These are phyloP conservation scores for Avahi laniger DNA, from an alignment of 2,797 vertebrate species.

Conservation along the genomic window DNA sequence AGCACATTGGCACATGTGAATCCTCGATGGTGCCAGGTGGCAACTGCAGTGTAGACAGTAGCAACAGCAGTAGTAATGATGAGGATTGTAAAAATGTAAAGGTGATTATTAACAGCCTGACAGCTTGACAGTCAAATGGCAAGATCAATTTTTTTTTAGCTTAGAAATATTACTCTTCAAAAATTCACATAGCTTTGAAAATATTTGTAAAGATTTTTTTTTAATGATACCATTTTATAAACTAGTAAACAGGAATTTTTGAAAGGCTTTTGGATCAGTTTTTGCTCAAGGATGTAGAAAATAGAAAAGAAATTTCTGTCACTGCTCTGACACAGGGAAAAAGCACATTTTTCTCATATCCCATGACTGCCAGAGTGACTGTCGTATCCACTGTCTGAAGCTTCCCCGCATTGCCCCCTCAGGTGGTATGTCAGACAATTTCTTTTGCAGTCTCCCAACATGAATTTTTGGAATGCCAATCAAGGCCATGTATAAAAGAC, in stretches of 20 bases:
- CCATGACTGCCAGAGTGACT: conserved; percentile 17
- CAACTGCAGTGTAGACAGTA: neutral
- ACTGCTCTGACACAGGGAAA: neutral
- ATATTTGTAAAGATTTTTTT: neutral
- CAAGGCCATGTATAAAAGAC: conserved; percentile 24
- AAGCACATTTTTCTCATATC: conserved; percentile 12
- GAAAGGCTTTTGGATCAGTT: neutral
- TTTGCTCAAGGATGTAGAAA: conserved; percentile 21
- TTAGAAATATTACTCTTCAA: neutral
- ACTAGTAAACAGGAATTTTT: neutral
- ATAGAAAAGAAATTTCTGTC: conserved; percentile 2
- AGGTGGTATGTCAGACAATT: conserved; percentile 38
- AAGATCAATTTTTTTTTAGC: neutral
- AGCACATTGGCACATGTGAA: neutral
- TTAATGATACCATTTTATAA: neutral
- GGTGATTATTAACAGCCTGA: neutral
- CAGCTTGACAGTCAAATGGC: neutral
- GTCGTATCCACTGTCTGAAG: conserved; percentile 30
- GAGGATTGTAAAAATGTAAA: neutral
- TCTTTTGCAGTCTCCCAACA: neutral
- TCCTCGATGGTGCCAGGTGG: neutral
- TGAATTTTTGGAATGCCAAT: neutral
- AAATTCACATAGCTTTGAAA: neutral
- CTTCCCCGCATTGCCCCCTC: conserved; percentile 36
- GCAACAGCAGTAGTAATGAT: neutral